Evolutionary conservation across 2,113 vertebrate genomes (phyloP), one percentile per base, ranked within the genome.

Genomic region (Glaucidium brasilianum): DNA sequence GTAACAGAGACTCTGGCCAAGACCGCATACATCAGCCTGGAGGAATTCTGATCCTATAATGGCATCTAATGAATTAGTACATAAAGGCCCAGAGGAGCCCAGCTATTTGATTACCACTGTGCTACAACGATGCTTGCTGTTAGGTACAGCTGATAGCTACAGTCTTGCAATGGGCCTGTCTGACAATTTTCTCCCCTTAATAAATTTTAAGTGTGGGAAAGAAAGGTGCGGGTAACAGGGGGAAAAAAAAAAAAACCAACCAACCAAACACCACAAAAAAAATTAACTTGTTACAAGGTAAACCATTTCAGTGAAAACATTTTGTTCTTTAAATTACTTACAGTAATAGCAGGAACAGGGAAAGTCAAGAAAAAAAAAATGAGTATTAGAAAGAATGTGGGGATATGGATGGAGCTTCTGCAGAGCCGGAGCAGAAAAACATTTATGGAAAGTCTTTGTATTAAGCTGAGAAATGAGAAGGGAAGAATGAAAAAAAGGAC

Each of bases 281-380:
- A 45, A 45, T 49, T 50, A 75, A 66, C 35, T 85, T 26, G 37
- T 92, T 73, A 76, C 64, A 79, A 93, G 71, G 72, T 84, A 95
- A 95, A 91, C 10, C 10, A 13, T 34, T 79, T 66, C 89, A 88
- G 88, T 76, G 78, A 68, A 86, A 89, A 92, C 75, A 89, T 89
- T 92, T 77, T 81, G 91, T 85, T 77, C 43, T 96, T 96, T 74
- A 47, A 87, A 66, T 95, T 92, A 93, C 90, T 97, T 98, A 88
- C 89, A 97, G 86, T 88, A 97, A 84, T 49, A 90, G 60, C 75
- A 94, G 84, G 78, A 91, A 72, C 69, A 86, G 62, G 56, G 49
- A 71, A 90, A 95, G 82, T 90, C 89, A 92, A 95, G 94, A 45
- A 94, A 92, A 96, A 94, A 94, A 82, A 91, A 95, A 78, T 86